Base-by-base conservation (phyloP, 2,113 vertebrate species). In the Gopherus flavomarginatus region DNA sequence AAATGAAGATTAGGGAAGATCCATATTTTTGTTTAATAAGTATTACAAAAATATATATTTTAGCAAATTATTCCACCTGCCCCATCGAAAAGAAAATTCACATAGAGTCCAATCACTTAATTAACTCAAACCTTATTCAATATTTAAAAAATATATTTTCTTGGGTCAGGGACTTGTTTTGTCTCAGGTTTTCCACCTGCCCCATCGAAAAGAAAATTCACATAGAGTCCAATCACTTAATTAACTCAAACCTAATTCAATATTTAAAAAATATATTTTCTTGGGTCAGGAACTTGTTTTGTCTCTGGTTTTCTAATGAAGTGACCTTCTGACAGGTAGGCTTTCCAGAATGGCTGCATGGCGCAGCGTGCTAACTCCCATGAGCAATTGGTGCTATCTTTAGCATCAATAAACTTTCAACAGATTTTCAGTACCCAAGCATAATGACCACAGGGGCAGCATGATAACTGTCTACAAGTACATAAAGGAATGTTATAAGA, bases 381-480 rank as follows among this genome's bases (percentile, higher is more conserved):
- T 31, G 80, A 91, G 94, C 77, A 57, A 87, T 1, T 89, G 19
- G 42, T 42, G 83, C 80, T 92, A 83, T 95, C 85, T 91, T 78
- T 86, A 90, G 81, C 85, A 94, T 85, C 91, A 96, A 96, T 97
- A 97, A 97, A 92, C 88, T 87, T 96, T 44, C 85, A 97, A 81
- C 97, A 98, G 97, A 97, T 97, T 96, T 94, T 98, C 97, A 97
- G 92, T 97, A 95, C n/a, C 91, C 91, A 97, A 96, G 97, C 87
- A 95, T 96, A 96, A 93, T 94, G 85, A 96, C 87, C 95, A 93
- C 87, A 50, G 49, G 95, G 95, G 95, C 97, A 56, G 78, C 54
- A 83, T 96, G 84, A 95, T 92, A 92, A 95, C 95, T 86, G 80
- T 54, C 93, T 96, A 86, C 59, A 97, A 95, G 97, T 94, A 96